A percentile compares a stretch with the other conserved stretches of the same genome.
These are phyloP conservation scores for Myotis lucifugus DNA, from an alignment of 2,113 vertebrate genomes.

Conservation along the genomic window DNA sequence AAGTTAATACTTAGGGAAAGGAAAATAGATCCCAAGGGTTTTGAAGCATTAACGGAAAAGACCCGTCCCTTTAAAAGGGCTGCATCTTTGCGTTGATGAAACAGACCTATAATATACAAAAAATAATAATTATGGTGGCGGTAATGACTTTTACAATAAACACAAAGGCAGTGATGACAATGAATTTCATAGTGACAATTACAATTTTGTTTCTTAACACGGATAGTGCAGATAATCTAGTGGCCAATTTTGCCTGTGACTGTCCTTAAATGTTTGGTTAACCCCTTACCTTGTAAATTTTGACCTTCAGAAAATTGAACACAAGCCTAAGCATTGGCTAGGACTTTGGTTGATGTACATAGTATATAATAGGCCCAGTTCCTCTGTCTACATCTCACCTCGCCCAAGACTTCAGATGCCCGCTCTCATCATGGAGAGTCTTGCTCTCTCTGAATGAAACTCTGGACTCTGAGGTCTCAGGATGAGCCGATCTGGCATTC, in stretches of 20 bases:
- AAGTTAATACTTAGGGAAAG: slow-evolving; percentile 70
- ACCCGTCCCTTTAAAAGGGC: slow-evolving; percentile 46
- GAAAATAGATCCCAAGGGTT: slow-evolving; percentile 73
- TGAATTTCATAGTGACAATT: slow-evolving; percentile 19
- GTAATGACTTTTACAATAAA: background rate
- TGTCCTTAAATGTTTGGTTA: background rate
- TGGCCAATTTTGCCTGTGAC: background rate
- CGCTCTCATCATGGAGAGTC: background rate
- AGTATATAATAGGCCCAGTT: background rate
- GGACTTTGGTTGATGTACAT: background rate
- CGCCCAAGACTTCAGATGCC: background rate
- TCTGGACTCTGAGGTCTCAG: background rate
- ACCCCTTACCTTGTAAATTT: background rate
- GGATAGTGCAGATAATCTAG: background rate
- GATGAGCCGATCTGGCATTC: background rate
- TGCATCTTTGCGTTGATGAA: slow-evolving; percentile 33
- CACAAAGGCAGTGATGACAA: background rate
- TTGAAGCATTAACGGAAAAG: slow-evolving; percentile 67
- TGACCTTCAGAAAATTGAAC: background rate
- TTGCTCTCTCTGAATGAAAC: background rate
- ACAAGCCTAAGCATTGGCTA: background rate
- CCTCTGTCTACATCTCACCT: background rate
- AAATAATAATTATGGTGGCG: background rate
- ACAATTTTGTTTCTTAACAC: background rate
- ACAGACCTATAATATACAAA: slow-evolving; percentile 22